Evolutionary conservation across 2,113 vertebrate species (phyloP).

Genomic region (Corythoichthys intestinalis): DNA sequence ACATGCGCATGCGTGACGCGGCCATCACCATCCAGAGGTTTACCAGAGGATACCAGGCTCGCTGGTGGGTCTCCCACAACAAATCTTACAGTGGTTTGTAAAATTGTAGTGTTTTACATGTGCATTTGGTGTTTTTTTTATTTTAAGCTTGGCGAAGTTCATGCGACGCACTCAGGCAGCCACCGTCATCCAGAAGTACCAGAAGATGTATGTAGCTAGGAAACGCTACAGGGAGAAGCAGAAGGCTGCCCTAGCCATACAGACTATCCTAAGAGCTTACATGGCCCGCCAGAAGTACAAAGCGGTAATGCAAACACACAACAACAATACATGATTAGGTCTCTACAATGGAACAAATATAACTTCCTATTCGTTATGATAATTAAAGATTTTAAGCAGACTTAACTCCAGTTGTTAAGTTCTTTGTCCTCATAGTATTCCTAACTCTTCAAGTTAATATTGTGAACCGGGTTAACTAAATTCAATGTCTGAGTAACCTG

Average conservation of each 20-base stretch:
- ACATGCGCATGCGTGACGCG: conserved; percentile 82
- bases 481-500: too few relatives aligned
- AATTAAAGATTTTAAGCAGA: too few relatives aligned
- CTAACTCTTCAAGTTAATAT: too few relatives aligned
- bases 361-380: too few relatives aligned
- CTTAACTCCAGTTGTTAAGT: too few relatives aligned
- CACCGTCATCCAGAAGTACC: conserved; percentile 87
- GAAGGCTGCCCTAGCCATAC: conserved; percentile 80
- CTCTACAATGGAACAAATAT: not conserved
- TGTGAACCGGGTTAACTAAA: too few relatives aligned
- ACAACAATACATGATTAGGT: not conserved
- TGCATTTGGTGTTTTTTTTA: not conserved
- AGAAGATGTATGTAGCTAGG: conserved; percentile 82
- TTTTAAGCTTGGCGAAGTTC: conserved; percentile 82
- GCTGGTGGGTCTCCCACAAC: conserved; percentile 77
- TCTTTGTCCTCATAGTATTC: too few relatives aligned
- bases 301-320: conserved; percentile 66
- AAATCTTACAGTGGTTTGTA: not conserved
- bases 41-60: conserved; percentile 90
- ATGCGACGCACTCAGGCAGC: conserved; percentile 87
- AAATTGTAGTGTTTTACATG: not conserved
- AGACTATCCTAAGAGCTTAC: conserved; percentile 87
- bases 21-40: conserved; percentile 90
- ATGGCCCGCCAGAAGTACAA: conserved; percentile 85
- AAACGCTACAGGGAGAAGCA: conserved; percentile 78